Conservation (phyloP, 2,888 invertebrate species). For the Leucophenga maculata region DNA sequence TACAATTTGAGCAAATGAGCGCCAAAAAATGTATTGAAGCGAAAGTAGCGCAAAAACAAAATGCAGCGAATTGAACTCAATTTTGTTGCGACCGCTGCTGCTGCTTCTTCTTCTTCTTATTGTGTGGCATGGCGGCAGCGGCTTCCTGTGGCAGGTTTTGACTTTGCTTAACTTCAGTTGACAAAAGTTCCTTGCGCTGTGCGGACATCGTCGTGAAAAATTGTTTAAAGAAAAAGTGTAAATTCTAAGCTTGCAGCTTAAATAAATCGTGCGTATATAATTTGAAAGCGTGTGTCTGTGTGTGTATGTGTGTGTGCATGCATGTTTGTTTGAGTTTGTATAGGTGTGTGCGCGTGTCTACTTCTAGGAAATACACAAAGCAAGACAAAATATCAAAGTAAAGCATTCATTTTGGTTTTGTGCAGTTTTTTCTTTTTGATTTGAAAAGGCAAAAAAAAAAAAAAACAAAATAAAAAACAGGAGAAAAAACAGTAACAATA, state of each 20-base stretch:
- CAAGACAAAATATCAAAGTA: background rate
- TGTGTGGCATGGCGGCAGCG: too few species aligned
- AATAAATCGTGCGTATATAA: too few species aligned
- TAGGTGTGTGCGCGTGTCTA: too few species aligned
- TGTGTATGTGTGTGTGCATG: constrained; percentile 32
- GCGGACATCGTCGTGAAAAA: constrained; percentile 39
- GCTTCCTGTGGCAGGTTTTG: background rate
- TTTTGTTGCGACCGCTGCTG: too few species aligned
- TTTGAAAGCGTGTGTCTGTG: background rate
- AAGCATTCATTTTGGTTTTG: background rate
- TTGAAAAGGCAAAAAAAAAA: constrained; percentile 28
- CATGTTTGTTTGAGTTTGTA: background rate
- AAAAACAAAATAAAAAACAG: too few species aligned
- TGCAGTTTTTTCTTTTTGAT: too few species aligned
- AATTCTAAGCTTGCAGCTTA: too few species aligned
- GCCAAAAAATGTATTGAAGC: background rate
- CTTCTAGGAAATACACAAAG: too few species aligned
- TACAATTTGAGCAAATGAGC: background rate
- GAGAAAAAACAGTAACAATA: too few species aligned
- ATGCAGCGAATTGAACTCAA: background rate
- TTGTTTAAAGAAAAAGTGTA: background rate
- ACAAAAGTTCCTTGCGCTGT: constrained; percentile 60
- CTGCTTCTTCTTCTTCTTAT: too few species aligned
- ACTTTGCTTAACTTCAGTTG: constrained; percentile 37
- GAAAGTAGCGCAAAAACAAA: background rate